Evolutionary conservation across 2,113 vertebrate species (phyloP).

Genomic region (Muntiacus muntjak): DNA sequence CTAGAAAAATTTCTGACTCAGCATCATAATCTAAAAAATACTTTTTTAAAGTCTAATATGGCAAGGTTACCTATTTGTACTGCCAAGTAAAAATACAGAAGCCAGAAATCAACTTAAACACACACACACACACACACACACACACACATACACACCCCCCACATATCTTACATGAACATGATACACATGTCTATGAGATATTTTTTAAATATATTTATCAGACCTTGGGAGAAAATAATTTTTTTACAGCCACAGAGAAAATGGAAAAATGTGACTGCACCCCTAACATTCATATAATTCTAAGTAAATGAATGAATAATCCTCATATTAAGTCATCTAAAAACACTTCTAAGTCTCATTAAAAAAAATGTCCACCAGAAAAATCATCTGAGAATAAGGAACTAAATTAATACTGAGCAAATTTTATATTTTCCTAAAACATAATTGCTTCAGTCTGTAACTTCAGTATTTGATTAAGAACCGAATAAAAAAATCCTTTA

Average conservation of each 20-base stretch:
- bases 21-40: background rate
- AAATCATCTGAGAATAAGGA: background rate
- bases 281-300: slow-evolving; percentile 34
- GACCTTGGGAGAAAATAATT: background rate
- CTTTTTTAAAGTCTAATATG: background rate
- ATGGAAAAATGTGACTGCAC: slow-evolving; percentile 46
- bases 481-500: background rate
- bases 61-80: background rate
- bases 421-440: slow-evolving; percentile 35
- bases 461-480: background rate
- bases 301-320: slow-evolving; percentile 42
- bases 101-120: background rate
- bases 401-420: slow-evolving; percentile 17
- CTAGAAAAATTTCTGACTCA: background rate
- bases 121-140: background rate
- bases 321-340: slow-evolving; percentile 23
- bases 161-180: background rate
- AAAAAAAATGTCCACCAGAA: background rate
- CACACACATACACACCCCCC: background rate
- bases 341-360: background rate
- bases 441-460: background rate
- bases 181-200: background rate
- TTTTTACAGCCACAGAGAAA: slow-evolving; percentile 25
- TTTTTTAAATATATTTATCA: slow-evolving; percentile 25
- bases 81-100: background rate